Evolutionary conservation across 2,888 invertebrate genomes (phyloP).

Genomic region (Microctonus aethiopoides): DNA sequence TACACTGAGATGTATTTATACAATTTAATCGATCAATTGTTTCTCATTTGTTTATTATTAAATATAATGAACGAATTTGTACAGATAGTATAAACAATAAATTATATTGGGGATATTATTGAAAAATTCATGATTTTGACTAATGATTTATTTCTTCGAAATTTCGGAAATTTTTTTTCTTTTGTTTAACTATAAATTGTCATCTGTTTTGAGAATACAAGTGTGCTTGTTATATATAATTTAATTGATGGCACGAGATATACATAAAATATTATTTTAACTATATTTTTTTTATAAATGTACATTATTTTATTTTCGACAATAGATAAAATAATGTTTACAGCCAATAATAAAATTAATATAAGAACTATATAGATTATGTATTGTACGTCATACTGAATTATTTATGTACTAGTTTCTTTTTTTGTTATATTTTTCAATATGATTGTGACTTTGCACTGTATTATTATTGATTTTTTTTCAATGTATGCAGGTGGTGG

Average conservation of each 20-base stretch:
- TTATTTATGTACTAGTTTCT: conserved; percentile 39
- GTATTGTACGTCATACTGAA: conserved; percentile 41
- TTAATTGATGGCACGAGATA: neutral
- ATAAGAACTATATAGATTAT: conserved; percentile 35
- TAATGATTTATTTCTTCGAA: neutral
- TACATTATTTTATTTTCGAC: conserved; percentile 34
- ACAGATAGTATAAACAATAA: conserved; percentile 3
- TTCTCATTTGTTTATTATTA: neutral
- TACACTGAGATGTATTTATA: neutral
- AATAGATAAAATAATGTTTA: conserved; percentile 35
- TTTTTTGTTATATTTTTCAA: conserved; percentile 27
- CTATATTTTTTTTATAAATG: conserved; percentile 30
- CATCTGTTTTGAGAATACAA: neutral
- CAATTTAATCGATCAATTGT: neutral
- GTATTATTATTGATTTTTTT: conserved; percentile 2
- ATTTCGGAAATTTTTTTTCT: neutral
- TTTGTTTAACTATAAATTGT: neutral
- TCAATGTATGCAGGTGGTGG: conserved; percentile 17
- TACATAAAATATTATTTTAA: conserved; percentile 18
- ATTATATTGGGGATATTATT: neutral
- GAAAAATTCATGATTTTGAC: neutral
- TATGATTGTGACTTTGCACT: conserved; percentile 28
- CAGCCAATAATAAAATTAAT: conserved; percentile 51
- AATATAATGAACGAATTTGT: conserved; percentile 8
- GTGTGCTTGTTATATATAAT: neutral